A percentile compares a stretch with the other conserved stretches of the same genome.
Conservation (phyloP, 2,797 vertebrate genomes). For the Leptodactylus fallax region DNA sequence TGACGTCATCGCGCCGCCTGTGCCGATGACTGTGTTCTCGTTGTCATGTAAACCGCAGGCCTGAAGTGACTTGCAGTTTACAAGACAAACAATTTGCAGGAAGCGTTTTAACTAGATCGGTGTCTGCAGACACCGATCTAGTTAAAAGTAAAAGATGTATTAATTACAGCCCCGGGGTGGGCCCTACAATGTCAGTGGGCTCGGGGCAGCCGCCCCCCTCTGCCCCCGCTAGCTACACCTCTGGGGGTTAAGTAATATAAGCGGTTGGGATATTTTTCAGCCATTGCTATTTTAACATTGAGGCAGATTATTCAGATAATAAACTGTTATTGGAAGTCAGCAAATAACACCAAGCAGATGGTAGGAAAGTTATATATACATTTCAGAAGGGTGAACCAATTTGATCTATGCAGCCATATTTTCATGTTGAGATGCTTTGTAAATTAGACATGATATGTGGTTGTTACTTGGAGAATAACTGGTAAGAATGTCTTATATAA, state of each 20-base stretch:
- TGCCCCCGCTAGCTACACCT: too few relatives aligned
- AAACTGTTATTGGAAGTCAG: background rate
- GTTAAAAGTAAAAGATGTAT: too few relatives aligned
- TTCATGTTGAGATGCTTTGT: conserved; percentile 29
- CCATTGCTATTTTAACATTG: background rate
- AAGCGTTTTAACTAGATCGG: too few relatives aligned
- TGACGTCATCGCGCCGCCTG: too few relatives aligned
- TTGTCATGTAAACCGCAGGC: too few relatives aligned
- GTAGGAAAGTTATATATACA: conserved; percentile 14
- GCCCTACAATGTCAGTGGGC: too few relatives aligned
- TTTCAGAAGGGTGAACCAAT: conserved; percentile 28
- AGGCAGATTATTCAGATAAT: conserved; percentile 15
- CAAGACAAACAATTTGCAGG: too few relatives aligned
- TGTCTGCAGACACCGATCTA: too few relatives aligned
- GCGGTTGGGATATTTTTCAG: background rate
- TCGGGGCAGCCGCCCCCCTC: too few relatives aligned
- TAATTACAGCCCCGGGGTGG: too few relatives aligned
- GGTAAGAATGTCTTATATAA: conserved; percentile 35
- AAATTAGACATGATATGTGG: conserved; percentile 41
- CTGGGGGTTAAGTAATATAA: background rate
- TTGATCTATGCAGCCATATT: conserved; percentile 1
- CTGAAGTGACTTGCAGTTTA: too few relatives aligned
- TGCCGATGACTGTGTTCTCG: too few relatives aligned
- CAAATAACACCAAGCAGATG: conserved; percentile 34
- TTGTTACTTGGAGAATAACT: conserved; percentile 28